A percentile compares a stretch with the other conserved stretches of the same genome.
phyloP scores from a whole-genome alignment of 2,113 vertebrate species.

The Nothobranchius furzeri region DNA sequence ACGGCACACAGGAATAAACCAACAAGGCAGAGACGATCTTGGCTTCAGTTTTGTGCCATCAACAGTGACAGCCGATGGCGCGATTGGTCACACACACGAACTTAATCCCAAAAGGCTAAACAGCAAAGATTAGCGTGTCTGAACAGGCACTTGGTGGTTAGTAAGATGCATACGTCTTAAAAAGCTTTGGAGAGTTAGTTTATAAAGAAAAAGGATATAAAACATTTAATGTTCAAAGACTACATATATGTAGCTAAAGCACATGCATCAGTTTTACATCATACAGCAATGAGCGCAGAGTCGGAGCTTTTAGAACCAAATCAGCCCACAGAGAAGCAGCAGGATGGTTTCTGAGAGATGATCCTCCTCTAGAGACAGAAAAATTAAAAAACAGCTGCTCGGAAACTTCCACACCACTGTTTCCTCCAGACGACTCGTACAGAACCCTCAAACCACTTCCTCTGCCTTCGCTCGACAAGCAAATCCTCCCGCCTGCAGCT shows the following conservation, averaged over 20 bases:
- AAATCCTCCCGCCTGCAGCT: constrained; percentile 3
- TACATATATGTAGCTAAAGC: background rate
- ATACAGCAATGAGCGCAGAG: background rate
- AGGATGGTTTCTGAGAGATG: constrained; percentile 10
- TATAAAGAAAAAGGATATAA: background rate
- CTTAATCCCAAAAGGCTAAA: constrained; percentile 19
- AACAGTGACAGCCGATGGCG: constrained; percentile 19
- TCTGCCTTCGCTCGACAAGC: constrained; percentile 7
- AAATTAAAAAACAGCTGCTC: constrained; percentile 9
- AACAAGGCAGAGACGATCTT: constrained; percentile 19
- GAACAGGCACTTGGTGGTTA: constrained; percentile 71
- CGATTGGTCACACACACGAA: constrained; percentile 13
- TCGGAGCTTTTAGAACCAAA: constrained; percentile 2
- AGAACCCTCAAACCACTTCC: constrained; percentile 28
- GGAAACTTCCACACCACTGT: constrained; percentile 7
- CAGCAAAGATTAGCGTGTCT: constrained; percentile 9
- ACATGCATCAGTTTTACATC: background rate
- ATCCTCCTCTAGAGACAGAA: background rate
- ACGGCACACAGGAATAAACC: background rate
- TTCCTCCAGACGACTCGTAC: constrained; percentile 12
- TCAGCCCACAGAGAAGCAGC: constrained; percentile 17
- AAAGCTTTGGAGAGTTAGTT: constrained; percentile 28
- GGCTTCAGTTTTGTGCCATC: constrained; percentile 28
- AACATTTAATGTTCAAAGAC: background rate
- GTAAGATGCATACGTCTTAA: constrained; percentile 37